Conservation (phyloP, 2,113 vertebrate species). For the Panthera tigris region DNA sequence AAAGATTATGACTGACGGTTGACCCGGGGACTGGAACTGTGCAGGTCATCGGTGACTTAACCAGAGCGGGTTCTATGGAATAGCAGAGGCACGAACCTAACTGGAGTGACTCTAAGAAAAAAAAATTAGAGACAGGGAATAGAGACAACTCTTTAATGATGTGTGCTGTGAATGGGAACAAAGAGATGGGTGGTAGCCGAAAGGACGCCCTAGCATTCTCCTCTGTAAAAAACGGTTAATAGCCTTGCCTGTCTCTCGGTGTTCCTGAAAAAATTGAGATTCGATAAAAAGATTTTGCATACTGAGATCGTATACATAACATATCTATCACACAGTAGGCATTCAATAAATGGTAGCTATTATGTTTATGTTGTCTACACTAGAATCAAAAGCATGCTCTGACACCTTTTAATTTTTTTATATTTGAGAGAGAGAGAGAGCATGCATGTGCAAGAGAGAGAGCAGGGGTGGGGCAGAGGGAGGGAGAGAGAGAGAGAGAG, state of each 20-base stretch:
- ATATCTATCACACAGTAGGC: not conserved
- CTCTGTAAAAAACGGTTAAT: not conserved
- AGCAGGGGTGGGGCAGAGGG: too few species aligned
- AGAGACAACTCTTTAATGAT: not conserved
- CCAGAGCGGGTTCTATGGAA: not conserved
- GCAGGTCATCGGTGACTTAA: not conserved
- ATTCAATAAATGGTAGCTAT: not conserved
- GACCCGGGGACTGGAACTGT: not conserved
- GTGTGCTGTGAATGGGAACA: not conserved
- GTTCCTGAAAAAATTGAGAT: not conserved
- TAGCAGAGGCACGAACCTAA: not conserved
- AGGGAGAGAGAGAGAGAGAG: too few species aligned
- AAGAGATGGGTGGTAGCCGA: not conserved
- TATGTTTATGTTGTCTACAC: slow-evolving; percentile 16
- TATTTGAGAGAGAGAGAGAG: too few species aligned
- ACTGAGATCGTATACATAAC: not conserved
- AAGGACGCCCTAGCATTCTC: not conserved
- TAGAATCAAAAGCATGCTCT: not conserved
- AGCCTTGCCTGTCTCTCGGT: not conserved
- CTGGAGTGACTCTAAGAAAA: not conserved
- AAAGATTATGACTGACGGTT: not conserved
- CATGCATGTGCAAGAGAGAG: too few species aligned
- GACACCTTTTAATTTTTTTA: not conserved
- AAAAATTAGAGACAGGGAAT: not conserved
- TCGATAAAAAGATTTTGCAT: not conserved